Evolutionary conservation across 2,797 vertebrate genomes (phyloP).

Genomic region (Phataginus tricuspis): DNA sequence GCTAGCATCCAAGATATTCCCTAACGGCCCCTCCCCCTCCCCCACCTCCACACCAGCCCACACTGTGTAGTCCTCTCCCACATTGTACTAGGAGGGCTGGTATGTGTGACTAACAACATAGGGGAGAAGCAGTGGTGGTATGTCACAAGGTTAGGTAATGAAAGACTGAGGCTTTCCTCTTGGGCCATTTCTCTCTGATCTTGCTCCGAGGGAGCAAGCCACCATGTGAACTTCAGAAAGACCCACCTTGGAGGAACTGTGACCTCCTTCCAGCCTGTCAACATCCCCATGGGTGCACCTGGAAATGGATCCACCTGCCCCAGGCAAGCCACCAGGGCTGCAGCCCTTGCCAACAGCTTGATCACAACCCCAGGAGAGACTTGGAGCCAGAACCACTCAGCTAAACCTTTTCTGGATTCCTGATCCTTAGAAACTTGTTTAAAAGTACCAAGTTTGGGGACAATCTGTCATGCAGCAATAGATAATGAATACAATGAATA

Average conservation of each 20-base stretch:
- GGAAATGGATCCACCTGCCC: not conserved
- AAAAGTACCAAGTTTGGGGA: not conserved
- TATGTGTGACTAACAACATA: not conserved
- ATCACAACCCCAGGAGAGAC: not conserved
- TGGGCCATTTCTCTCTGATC: not conserved
- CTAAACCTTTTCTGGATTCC: not conserved
- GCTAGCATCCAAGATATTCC: not conserved
- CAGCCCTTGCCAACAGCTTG: not conserved
- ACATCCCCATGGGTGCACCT: not conserved
- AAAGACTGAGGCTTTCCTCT: not conserved
- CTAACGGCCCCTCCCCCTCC: not conserved
- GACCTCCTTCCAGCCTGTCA: not conserved
- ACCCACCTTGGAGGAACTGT: too few relatives aligned
- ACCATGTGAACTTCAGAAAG: not conserved
- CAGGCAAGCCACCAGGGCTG: not conserved
- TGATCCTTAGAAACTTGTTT: not conserved
- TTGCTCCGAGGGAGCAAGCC: not conserved
- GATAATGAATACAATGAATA: not conserved
- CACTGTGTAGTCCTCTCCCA: not conserved
- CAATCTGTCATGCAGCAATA: not conserved
- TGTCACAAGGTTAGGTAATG: not conserved
- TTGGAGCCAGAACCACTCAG: not conserved
- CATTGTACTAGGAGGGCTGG: too few relatives aligned
- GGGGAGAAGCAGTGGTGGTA: not conserved
- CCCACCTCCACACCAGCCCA: not conserved